Evolutionary conservation across 2,113 vertebrate species (phyloP).

Genomic region (Galeopterus variegatus): DNA sequence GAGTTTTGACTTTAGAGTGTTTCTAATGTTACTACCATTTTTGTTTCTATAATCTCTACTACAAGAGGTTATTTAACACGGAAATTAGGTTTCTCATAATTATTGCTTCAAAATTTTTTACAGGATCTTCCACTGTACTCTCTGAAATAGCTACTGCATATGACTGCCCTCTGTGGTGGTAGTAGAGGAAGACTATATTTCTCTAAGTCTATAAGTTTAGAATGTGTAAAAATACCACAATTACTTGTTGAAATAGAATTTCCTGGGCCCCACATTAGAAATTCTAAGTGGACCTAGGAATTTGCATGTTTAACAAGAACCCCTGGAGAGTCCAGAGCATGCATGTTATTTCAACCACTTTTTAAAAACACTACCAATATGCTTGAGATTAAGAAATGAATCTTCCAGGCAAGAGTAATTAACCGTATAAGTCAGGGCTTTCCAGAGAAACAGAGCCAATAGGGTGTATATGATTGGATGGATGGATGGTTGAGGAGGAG

Average conservation of each 20-base stretch:
- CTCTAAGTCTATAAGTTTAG: background rate
- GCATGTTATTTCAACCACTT: background rate
- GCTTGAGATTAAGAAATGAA: slow-evolving; percentile 3
- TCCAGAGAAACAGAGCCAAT: background rate
- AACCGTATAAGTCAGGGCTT: background rate
- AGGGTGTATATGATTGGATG: background rate
- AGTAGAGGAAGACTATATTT: slow-evolving; percentile 18
- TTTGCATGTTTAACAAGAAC: background rate
- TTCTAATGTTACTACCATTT: background rate
- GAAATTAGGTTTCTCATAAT: slow-evolving; percentile 52
- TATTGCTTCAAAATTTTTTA: slow-evolving; percentile 36
- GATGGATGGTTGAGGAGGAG: no score
- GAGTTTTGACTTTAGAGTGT: background rate
- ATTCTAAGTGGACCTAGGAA: background rate
- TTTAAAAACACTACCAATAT: background rate
- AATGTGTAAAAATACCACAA: background rate
- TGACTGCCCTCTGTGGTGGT: background rate
- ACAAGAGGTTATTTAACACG: slow-evolving; percentile 2
- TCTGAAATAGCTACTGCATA: background rate
- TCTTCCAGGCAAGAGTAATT: background rate
- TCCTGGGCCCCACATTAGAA: background rate
- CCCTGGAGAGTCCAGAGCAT: background rate
- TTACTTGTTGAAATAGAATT: slow-evolving; percentile 20
- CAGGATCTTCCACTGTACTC: background rate
- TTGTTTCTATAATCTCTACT: background rate